Percentiles rank a stretch among this genome's conserved stretches.
Conservation (phyloP, 2,797 vertebrate genomes). For the Serranus cabrilla region DNA sequence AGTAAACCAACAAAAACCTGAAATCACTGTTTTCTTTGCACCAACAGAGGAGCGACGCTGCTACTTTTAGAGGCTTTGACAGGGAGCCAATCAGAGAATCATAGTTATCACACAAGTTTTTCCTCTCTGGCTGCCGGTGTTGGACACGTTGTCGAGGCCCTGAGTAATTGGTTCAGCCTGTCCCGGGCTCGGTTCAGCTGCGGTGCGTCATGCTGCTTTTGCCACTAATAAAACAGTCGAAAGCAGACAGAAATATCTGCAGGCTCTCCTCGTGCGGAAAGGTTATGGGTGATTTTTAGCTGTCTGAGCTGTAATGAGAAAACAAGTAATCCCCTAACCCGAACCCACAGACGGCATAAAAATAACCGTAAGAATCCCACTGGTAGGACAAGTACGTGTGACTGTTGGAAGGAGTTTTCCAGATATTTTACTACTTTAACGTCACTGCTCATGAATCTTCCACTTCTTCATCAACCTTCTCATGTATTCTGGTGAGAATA, state of each 20-base stretch:
- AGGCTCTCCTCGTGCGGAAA: slow-evolving; percentile 13
- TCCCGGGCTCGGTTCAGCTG: slow-evolving; percentile 62
- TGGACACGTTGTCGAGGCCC: slow-evolving; percentile 73
- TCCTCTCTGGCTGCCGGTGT: slow-evolving; percentile 62
- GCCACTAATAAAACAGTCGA: slow-evolving; percentile 67
- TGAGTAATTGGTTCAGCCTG: slow-evolving; percentile 82
- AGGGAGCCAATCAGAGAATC: slow-evolving; percentile 57
- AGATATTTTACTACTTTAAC: slow-evolving; percentile 1
- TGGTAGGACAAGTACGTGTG: not conserved
- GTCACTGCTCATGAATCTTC: not conserved
- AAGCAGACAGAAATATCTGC: slow-evolving; percentile 64
- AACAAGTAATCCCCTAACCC: slow-evolving; percentile 3
- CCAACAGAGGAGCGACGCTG: slow-evolving; percentile 28
- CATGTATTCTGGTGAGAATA: not conserved
- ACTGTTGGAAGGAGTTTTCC: not conserved
- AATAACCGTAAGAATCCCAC: not conserved
- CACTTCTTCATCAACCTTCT: not conserved
- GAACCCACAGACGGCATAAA: not conserved
- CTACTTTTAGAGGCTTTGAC: slow-evolving; percentile 56
- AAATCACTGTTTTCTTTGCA: slow-evolving; percentile 7
- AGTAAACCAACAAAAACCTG: not conserved
- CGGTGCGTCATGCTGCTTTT: slow-evolving; percentile 69
- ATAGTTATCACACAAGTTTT: slow-evolving; percentile 61
- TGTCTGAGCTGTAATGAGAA: slow-evolving; percentile 37
- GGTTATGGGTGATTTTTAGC: slow-evolving; percentile 39